phyloP scores from a whole-genome alignment of 2,888 invertebrate species.

The Brachyptera risi region DNA sequence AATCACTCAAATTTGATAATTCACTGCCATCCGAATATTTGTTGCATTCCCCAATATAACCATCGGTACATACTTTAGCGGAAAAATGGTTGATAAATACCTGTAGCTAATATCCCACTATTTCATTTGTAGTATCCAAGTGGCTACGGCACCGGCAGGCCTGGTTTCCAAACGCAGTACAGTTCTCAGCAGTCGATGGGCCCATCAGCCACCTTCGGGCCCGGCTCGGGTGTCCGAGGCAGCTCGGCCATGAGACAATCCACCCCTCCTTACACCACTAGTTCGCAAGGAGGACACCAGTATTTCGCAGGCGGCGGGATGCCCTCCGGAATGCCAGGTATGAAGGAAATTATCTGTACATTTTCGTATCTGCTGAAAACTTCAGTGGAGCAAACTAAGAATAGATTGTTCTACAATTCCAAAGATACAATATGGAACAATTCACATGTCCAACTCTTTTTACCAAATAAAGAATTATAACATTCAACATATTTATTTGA shows the following conservation, averaged over 20 bases:
- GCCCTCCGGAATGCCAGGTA: conserved; percentile 28
- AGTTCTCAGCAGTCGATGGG: conserved; percentile 58
- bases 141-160: conserved; percentile 46
- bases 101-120: too few species aligned
- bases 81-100: too few species aligned
- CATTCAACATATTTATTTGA: too few species aligned
- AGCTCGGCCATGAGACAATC: conserved; percentile 56
- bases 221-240: conserved; percentile 29
- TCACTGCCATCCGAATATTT: too few species aligned
- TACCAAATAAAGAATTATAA: too few species aligned
- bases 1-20: too few species aligned
- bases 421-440: too few species aligned
- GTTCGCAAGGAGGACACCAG: conserved; percentile 44
- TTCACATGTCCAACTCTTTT: too few species aligned
- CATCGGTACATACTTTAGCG: too few species aligned
- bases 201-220: conserved; percentile 54
- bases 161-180: conserved; percentile 61
- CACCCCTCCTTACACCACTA: conserved; percentile 50
- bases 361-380: background rate
- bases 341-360: background rate
- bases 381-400: background rate
- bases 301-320: conserved; percentile 55
- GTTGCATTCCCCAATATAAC: too few species aligned
- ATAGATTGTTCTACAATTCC: too few species aligned
- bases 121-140: conserved; percentile 50